Base-by-base conservation (phyloP, 2,888 invertebrate genomes). In the Macrosoma leucophasiata region DNA sequence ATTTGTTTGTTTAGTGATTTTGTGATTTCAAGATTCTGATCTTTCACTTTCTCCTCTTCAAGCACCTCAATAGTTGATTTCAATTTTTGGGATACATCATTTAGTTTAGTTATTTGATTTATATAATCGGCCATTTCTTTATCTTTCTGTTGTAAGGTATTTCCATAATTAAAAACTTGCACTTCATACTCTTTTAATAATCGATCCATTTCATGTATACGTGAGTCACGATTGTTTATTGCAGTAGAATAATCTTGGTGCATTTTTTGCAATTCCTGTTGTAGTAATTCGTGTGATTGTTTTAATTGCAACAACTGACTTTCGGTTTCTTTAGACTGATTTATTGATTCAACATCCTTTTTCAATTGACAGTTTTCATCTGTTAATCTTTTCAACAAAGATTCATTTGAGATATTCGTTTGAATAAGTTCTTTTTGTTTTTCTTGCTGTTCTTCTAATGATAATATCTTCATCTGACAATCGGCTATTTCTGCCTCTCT, bases 1-100 rank as follows among this genome's bases (percentile, higher is more conserved):
- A 88, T 76, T 69, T 87, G 86, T 48, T 81, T 81, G 52, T 88
- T 86, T 14, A 88, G 72, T 3, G 84, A 74, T 52, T 85, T 75
- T 2, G 87, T 62, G 41, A 86, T 67, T 39, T 86, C 78, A 14
- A 75, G 71, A 53, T 86, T 85, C 50, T 84, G 79, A 50, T 82
- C 78, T 55, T 77, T 82, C 8, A 72, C 60, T 46, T 84, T 82
- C 48, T 84, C 84, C 53, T 82, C 79, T 56, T 85, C 84, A 13
- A 82, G 64, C 46, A 75, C 42, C 48, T 82, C 79, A 43, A 85
- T 67, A n/a, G 84, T 81, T 13, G 82, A 82, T 55, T 75, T 82
- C 3, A 85, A 57, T 55, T 82, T 84, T 35, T 81, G 77, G 3
- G 88, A 73, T 7, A 84, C 66, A 41, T 75, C 73, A 58, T 87